phyloP scores from a whole-genome alignment of 2,797 vertebrate genomes.

The Aselliscus stoliczkanus region DNA sequence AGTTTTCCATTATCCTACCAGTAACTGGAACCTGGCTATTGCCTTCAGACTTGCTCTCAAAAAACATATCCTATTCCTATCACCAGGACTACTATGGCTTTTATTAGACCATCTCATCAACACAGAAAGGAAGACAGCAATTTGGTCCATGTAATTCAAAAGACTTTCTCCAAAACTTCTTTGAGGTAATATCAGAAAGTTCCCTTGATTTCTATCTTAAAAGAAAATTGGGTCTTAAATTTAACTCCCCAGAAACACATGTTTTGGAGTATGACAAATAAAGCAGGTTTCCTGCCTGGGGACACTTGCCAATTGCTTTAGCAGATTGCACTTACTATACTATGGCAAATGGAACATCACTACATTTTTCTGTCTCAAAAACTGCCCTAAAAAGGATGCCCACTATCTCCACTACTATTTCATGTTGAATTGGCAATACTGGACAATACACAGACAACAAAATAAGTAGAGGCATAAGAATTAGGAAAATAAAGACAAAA shows the following conservation, averaged over 20 bases:
- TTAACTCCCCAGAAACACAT: slow-evolving; percentile 58
- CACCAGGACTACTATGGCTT: background rate
- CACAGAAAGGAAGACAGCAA: background rate
- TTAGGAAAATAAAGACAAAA: slow-evolving; percentile 13
- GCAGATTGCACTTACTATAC: background rate
- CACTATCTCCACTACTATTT: slow-evolving; percentile 5
- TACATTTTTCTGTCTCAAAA: slow-evolving; percentile 6
- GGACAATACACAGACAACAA: background rate
- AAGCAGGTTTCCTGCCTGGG: slow-evolving; percentile 34
- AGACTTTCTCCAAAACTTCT: slow-evolving; percentile 47
- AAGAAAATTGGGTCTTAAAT: slow-evolving; percentile 68
- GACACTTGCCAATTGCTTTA: slow-evolving; percentile 1
- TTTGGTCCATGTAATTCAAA: slow-evolving; percentile 53
- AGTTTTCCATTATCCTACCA: slow-evolving; percentile 62
- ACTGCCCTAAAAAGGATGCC: slow-evolving; percentile 9
- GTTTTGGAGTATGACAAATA: slow-evolving; percentile 43
- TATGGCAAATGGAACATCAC: slow-evolving; percentile 20
- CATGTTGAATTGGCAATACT: background rate
- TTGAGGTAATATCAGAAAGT: slow-evolving; percentile 55
- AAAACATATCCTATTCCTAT: background rate
- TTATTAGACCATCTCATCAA: slow-evolving; percentile 29
- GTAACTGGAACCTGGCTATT: slow-evolving; percentile 26
- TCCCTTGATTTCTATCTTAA: slow-evolving; percentile 57
- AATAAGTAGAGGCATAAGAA: background rate
- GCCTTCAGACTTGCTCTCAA: background rate